Evolutionary conservation across 2,797 vertebrate genomes (phyloP), one percentile per base, ranked within the genome.

Genomic region (Petrocephalus sullivani): DNA sequence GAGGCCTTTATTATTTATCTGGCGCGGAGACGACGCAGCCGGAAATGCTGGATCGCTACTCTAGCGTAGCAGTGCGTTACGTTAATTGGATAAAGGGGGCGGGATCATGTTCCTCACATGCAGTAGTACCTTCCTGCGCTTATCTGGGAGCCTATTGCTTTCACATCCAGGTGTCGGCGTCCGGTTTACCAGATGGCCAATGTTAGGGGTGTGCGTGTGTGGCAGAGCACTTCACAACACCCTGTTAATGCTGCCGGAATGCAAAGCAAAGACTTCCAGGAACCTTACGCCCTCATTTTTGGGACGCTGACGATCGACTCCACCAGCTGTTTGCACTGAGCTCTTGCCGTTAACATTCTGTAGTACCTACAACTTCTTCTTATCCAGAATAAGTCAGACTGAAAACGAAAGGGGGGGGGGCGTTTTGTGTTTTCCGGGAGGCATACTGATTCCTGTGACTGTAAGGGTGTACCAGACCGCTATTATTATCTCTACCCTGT

Each of bases 1-100:
- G 84, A 19, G 84, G 5, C 2, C 58, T 85, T 58, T 58, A 85
- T 85, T 58, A 85, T 85, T 85, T 85, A 85, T 85, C 58, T 85
- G 21, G 84, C 23, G 21, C 41, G 10, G 51, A 85, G 51, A 41
- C 51, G 23, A 41, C 7, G 23, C 23, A 37, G 54, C 53, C 84
- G 7, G 23, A 58, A 85, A 85, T 85, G 53, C 28, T 16, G 53
- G 14, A 85, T 58, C 54, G 41, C 54, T 41, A 33, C 21, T 85
- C 54, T 28, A 37, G 53, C 49, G 21, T 23, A 53, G 41, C 41
- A 16, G 4, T 2, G 81, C 9, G n/a, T 83, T 83, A 83, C 19
- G 49, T 23, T 46, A 46, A 78, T 78, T 14, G 16, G 37, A 78
- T 46, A 46, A 78, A 71, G 28, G 33, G 41, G 16, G 81, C 1